Base-by-base conservation (phyloP, 2,888 invertebrate species). In the Pammene aurita region DNA sequence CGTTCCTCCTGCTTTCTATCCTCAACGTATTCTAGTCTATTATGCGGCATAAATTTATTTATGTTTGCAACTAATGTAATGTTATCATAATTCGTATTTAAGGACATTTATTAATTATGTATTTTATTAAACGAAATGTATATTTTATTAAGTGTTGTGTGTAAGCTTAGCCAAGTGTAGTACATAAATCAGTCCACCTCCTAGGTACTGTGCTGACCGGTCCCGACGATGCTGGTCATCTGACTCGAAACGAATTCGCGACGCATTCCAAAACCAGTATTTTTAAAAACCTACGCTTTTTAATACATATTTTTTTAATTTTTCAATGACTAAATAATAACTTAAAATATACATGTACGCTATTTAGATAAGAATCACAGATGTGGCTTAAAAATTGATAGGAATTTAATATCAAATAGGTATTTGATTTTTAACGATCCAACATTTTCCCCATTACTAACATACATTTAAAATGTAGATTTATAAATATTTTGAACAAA, bases 11-110 rank as follows among this genome's bases (percentile, higher is more conserved):
- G 92, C 90, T 90, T 88, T 88, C 88, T 90, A 86, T 90, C 93
- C 92, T 93, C 92, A 93, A 93, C 86, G 86, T 88, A 90, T 93
- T 92, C 93, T 93, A 93, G 93, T 93, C 93, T 88, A 83, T 80
- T 83, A 82, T 77, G 91, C 91, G 87, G 87, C 89, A 85, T 89
- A 86, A 86, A 84, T 79, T 76, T 72, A 79, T 84, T 86, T 89
- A 89, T 87, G 90, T 82, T 85, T 85, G 92, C 90, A 85, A 88
- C 84, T 92, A 92, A 85, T 90, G 73, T 90, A 89, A 86, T 86
- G 81, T 87, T 88, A 86, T 86, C 79, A 80, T 88, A 89, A 88
- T 81, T 81, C 78, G 79, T 82, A 78, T 80, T 81, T 88, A 89
- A 84, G 88, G 82, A 87, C 87, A 86, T 87, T 83, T 87, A 75